Percentiles rank a stretch among this genome's conserved stretches.
Conservation (phyloP, 2,113 vertebrate species). For the Pangasianodon gigas region DNA sequence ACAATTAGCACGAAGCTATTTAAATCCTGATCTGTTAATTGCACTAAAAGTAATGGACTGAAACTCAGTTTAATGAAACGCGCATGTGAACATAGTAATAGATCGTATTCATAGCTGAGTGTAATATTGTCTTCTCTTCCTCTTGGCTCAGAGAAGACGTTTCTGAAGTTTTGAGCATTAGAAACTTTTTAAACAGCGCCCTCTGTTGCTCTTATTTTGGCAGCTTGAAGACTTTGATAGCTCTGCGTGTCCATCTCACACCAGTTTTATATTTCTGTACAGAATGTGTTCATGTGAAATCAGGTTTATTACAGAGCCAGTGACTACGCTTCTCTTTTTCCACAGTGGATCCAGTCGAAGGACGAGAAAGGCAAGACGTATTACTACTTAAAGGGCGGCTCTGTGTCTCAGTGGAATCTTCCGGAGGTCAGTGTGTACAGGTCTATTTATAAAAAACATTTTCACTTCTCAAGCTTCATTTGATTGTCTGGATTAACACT, state of each 20-base stretch:
- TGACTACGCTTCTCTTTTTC: not conserved
- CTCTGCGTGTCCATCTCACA: not conserved
- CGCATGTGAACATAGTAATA: not conserved
- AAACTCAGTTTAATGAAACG: not conserved
- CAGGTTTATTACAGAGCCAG: not conserved
- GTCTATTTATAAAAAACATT: too few species aligned
- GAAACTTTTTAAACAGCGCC: slow-evolving; percentile 5
- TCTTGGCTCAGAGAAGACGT: too few species aligned
- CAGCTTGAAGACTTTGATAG: not conserved
- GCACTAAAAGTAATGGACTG: not conserved
- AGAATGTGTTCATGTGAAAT: not conserved
- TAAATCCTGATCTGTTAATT: not conserved
- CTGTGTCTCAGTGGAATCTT: slow-evolving; percentile 68
- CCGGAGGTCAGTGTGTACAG: slow-evolving; percentile 62
- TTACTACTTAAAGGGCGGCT: slow-evolving; percentile 66
- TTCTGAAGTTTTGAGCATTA: not conserved
- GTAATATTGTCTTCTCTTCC: not conserved
- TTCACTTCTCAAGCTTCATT: not conserved
- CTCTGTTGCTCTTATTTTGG: not conserved
- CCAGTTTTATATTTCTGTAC: not conserved
- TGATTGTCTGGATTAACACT: not conserved
- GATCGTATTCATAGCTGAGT: not conserved
- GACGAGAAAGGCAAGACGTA: slow-evolving; percentile 67
- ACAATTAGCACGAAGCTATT: not conserved
- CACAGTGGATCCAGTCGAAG: slow-evolving; percentile 69